Percentiles rank a stretch among this genome's conserved stretches.
Evolutionary conservation across 2,888 invertebrate species (phyloP).

Genomic region (Hyposoter dolosus): DNA sequence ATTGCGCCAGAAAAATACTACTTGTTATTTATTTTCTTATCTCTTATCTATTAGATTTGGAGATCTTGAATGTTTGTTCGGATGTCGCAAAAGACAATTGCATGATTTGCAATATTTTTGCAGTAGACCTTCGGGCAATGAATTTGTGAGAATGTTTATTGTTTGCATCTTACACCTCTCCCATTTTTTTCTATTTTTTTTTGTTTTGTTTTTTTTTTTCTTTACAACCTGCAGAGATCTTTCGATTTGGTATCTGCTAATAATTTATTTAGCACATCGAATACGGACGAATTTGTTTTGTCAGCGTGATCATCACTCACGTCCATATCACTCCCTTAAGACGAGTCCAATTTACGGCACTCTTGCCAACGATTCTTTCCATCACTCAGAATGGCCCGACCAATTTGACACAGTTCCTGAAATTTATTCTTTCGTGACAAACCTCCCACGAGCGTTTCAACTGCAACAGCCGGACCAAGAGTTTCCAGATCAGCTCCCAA

Average conservation of each 20-base stretch:
- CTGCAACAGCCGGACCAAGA: conserved; percentile 77
- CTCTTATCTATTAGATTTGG: background rate
- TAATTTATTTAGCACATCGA: conserved; percentile 35
- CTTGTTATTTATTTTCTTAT: conserved; percentile 5
- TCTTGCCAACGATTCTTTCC: background rate
- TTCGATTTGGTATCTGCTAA: conserved; percentile 18
- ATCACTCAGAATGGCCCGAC: conserved; percentile 85
- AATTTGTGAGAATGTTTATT: conserved; percentile 33
- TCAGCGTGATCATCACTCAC: conserved; percentile 16
- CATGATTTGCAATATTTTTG: conserved; percentile 13
- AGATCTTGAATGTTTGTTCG: background rate
- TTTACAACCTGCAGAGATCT: conserved; percentile 36
- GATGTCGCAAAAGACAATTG: background rate
- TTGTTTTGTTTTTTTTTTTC: background rate
- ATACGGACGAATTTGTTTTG: conserved; percentile 14
- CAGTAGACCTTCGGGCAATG: conserved; percentile 26
- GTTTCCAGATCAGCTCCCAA: conserved; percentile 76
- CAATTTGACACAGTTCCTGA: conserved; percentile 89
- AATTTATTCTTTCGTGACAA: conserved; percentile 89
- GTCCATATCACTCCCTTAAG: conserved; percentile 16
- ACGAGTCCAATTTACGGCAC: background rate
- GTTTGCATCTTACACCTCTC: conserved; percentile 24
- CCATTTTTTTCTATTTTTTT: background rate
- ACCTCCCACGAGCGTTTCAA: conserved; percentile 82
- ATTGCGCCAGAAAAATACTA: conserved; percentile 22